A percentile compares a stretch with the other conserved stretches of the same genome.
Conservation (phyloP, 1,140 invertebrate genomes). For the Drosophila arawakana region DNA sequence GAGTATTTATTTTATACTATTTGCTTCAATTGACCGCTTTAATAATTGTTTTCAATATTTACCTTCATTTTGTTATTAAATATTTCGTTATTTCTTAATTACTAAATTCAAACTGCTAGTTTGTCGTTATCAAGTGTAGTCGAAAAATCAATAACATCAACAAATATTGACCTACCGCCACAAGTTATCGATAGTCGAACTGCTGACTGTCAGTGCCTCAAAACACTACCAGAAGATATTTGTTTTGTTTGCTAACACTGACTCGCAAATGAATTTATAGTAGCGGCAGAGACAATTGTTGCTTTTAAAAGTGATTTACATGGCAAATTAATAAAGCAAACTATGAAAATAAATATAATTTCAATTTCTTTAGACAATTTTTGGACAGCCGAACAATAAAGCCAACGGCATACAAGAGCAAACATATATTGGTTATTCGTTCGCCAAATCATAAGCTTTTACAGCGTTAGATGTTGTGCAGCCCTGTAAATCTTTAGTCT, state of each 20-base stretch:
- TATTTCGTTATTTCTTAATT: conserved; percentile 57
- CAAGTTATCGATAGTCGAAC: conserved; percentile 14
- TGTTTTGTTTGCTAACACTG: no score
- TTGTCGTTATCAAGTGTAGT: conserved; percentile 67
- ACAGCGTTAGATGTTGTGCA: not conserved
- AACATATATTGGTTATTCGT: no score
- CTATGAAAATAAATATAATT: no score
- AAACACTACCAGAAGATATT: not conserved
- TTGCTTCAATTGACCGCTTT: not conserved
- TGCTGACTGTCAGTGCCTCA: conserved; percentile 5
- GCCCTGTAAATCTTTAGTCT: conserved; percentile 14
- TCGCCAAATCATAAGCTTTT: not conserved
- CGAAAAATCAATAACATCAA: conserved; percentile 51
- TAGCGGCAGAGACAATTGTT: no score
- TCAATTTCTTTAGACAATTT: no score
- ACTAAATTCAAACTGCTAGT: conserved; percentile 71
- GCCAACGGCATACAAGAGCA: no score
- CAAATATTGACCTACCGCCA: conserved; percentile 27
- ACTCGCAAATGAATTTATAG: no score
- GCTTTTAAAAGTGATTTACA: no score
- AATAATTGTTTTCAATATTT: conserved; percentile 4
- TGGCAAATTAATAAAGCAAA: no score
- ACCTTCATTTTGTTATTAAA: conserved; percentile 39
- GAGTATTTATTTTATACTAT: not conserved
- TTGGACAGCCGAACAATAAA: no score